phyloP scores from a whole-genome alignment of 2,113 vertebrate species.

The Eubucco bourcierii region DNA sequence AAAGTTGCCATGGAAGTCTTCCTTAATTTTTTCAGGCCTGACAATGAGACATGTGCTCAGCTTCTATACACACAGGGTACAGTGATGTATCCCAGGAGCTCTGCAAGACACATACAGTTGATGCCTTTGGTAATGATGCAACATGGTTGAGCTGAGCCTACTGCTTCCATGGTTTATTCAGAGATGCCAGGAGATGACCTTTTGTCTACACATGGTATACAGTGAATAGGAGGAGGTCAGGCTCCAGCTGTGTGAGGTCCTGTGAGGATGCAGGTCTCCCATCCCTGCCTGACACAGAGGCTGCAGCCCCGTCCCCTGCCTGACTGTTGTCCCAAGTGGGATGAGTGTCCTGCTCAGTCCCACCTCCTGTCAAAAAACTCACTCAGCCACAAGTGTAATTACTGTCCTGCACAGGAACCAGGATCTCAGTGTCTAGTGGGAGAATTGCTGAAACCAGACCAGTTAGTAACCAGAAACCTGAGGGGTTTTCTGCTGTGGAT shows the following conservation, averaged over 20 bases:
- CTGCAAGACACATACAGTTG: fast-evolving
- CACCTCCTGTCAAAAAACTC: not conserved
- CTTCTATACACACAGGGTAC: fast-evolving
- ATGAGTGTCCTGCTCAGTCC: not conserved
- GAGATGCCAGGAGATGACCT: not conserved
- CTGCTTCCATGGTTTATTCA: not conserved
- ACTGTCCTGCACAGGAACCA: not conserved
- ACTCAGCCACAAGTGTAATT: not conserved
- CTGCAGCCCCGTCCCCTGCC: not conserved
- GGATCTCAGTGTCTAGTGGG: not conserved
- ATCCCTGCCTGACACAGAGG: not conserved
- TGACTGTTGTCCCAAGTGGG: not conserved
- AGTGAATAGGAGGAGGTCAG: not conserved
- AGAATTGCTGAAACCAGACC: not conserved
- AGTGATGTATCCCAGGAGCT: not conserved
- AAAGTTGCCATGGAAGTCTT: not conserved
- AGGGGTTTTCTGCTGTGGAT: not conserved
- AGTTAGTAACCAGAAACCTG: not conserved
- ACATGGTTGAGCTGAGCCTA: not conserved
- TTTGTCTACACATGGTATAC: fast-evolving
- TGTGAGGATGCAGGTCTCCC: not conserved
- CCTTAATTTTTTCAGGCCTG: not conserved
- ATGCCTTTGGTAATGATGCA: not conserved
- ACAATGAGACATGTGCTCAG: not conserved
- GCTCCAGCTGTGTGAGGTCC: fast-evolving